These are phyloP conservation scores for Asobara japonica DNA, from an alignment of 1,140 invertebrate species.

Conservation along the genomic window DNA sequence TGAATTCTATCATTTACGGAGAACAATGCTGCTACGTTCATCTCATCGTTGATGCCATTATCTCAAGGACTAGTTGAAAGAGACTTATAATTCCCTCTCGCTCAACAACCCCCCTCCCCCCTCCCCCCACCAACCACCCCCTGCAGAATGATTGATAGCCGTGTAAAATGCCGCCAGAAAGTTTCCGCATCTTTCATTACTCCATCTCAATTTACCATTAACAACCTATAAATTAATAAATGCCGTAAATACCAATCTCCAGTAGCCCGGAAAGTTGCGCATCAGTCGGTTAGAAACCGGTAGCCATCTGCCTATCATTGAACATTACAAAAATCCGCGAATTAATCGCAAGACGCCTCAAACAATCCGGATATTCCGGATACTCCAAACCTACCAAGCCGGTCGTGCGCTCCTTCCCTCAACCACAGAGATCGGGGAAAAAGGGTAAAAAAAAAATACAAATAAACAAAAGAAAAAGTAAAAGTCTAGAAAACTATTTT, in stretches of 20 bases:
- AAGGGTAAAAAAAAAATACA: not conserved
- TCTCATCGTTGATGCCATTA: not conserved
- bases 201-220: not conserved
- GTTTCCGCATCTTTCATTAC: not conserved
- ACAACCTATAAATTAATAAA: slow-evolving; percentile 1
- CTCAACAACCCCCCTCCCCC: no score
- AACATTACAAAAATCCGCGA: not conserved
- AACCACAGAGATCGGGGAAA: not conserved
- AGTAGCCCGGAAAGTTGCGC: not conserved
- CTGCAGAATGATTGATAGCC: not conserved
- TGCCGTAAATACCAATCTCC: not conserved
- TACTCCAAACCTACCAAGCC: not conserved
- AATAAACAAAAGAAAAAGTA: not conserved
- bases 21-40: not conserved
- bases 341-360: slow-evolving; percentile 1
- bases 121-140: not conserved
- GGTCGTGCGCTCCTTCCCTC: not conserved
- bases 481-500: not conserved
- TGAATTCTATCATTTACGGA: not conserved
- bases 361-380: slow-evolving; percentile 19
- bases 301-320: slow-evolving; percentile 15
- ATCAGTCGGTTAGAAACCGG: not conserved
- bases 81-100: not conserved
- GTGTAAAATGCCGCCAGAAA: not conserved
- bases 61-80: not conserved